Conservation (phyloP, 2,797 vertebrate genomes). For the Sphenodon punctatus region DNA sequence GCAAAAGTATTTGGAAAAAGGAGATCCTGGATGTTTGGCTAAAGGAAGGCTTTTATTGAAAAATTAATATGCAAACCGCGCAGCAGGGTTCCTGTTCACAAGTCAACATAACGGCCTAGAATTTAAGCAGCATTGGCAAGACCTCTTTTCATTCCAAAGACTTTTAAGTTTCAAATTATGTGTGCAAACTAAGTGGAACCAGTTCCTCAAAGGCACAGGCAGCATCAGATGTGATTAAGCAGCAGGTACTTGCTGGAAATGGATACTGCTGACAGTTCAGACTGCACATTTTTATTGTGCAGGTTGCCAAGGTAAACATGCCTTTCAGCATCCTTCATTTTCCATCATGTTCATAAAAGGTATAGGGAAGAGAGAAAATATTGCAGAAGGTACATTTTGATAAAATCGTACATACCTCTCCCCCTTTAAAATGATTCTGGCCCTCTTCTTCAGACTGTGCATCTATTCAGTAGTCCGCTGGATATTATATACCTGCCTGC, state of each 20-base stretch:
- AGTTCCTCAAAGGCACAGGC: background rate
- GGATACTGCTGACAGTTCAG: fast-evolving
- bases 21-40: background rate
- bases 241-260: background rate
- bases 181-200: background rate
- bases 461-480: too few relatives aligned
- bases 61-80: background rate
- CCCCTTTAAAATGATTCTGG: too few relatives aligned
- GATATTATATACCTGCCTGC: too few relatives aligned
- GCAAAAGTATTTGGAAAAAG: background rate
- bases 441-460: too few relatives aligned
- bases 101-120: background rate
- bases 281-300: background rate
- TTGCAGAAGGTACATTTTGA: too few relatives aligned
- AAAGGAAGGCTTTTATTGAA: background rate
- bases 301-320: background rate
- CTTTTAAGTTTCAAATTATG: background rate
- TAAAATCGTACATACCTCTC: too few relatives aligned
- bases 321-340: fast-evolving
- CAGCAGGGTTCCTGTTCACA: fast-evolving
- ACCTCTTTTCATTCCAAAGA: background rate
- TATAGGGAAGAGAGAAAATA: background rate
- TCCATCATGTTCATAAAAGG: background rate
- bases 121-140: fast-evolving
- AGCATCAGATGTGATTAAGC: background rate